Conservation (phyloP, 2,888 invertebrate genomes). For the Drosophila affinis region DNA sequence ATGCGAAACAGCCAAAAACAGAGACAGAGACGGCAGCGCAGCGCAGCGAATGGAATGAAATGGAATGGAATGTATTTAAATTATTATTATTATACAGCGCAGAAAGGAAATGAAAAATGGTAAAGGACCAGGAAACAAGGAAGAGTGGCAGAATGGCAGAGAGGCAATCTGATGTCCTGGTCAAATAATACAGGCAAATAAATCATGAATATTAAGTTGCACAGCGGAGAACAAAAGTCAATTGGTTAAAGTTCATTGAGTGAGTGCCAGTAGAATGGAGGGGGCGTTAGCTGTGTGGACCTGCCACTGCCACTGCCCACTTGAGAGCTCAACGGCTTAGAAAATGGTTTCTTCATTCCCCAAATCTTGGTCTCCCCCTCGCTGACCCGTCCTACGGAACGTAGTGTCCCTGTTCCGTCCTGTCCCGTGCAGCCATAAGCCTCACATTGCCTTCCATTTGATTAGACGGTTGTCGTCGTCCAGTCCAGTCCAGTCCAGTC, state of each 20-base stretch:
- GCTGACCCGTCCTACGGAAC: neutral
- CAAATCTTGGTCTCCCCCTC: neutral
- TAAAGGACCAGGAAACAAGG: neutral
- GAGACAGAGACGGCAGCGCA: slow-evolving; percentile 37
- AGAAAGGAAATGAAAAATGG: slow-evolving; percentile 17
- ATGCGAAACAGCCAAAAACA: slow-evolving; percentile 60
- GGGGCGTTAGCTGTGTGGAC: slow-evolving; percentile 16
- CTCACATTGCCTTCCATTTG: slow-evolving; percentile 53
- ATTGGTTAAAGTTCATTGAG: slow-evolving; percentile 62
- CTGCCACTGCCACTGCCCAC: slow-evolving; percentile 41
- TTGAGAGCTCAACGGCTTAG: slow-evolving; percentile 73
- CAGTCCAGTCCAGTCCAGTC: slow-evolving; percentile 10
- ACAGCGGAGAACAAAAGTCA: slow-evolving; percentile 67
- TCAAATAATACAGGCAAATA: slow-evolving; percentile 63
- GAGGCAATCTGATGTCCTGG: slow-evolving; percentile 44
- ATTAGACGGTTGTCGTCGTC: slow-evolving; percentile 53
- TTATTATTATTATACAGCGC: slow-evolving; percentile 60
- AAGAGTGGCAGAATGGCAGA: too few relatives aligned
- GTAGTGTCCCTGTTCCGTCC: neutral
- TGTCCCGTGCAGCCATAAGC: neutral
- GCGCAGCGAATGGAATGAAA: slow-evolving; percentile 67
- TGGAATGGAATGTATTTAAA: slow-evolving; percentile 75
- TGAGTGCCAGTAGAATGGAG: slow-evolving; percentile 20
- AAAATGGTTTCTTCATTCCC: slow-evolving; percentile 47
- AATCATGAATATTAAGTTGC: slow-evolving; percentile 75